phyloP scores from a whole-genome alignment of 2,113 vertebrate species.

The Tretioscincus oriximinensis region DNA sequence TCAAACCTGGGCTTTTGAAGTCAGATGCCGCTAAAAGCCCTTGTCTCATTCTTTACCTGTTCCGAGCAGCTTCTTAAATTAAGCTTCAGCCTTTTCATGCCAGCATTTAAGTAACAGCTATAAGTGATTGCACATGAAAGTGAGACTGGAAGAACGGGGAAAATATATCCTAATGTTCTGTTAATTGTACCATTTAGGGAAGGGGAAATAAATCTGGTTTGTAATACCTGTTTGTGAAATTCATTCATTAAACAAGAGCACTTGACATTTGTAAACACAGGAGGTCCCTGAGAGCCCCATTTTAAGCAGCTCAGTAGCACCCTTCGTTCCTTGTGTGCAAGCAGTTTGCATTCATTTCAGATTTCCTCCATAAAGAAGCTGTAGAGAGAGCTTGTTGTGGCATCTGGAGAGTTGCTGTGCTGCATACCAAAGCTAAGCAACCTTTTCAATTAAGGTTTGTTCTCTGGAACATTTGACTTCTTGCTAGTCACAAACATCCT shows the following conservation, averaged over 20 bases:
- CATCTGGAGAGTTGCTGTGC: constrained; percentile 32
- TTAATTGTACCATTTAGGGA: not conserved
- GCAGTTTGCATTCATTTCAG: constrained; percentile 51
- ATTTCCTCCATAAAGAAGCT: constrained; percentile 55
- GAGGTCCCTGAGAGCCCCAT: constrained; percentile 14
- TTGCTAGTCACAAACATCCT: constrained; percentile 49
- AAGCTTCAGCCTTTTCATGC: not conserved
- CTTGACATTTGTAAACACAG: not conserved
- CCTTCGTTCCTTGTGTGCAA: constrained; percentile 32
- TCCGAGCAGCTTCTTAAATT: not conserved
- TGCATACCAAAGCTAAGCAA: constrained; percentile 64
- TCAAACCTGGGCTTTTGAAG: too few relatives aligned
- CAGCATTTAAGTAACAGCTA: not conserved
- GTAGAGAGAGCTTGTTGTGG: constrained; percentile 16
- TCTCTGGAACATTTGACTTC: constrained; percentile 46
- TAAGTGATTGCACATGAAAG: not conserved
- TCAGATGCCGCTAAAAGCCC: too few relatives aligned
- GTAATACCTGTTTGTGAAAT: not conserved
- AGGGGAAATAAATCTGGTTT: too few relatives aligned
- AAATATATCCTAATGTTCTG: too few relatives aligned
- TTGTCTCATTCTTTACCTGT: not conserved
- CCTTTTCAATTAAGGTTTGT: constrained; percentile 59
- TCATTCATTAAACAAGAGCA: not conserved
- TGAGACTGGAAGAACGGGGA: not conserved
- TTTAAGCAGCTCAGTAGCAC: constrained; percentile 26